Conservation (phyloP, 2,797 vertebrate genomes). For the Micropoecilia bifurca region DNA sequence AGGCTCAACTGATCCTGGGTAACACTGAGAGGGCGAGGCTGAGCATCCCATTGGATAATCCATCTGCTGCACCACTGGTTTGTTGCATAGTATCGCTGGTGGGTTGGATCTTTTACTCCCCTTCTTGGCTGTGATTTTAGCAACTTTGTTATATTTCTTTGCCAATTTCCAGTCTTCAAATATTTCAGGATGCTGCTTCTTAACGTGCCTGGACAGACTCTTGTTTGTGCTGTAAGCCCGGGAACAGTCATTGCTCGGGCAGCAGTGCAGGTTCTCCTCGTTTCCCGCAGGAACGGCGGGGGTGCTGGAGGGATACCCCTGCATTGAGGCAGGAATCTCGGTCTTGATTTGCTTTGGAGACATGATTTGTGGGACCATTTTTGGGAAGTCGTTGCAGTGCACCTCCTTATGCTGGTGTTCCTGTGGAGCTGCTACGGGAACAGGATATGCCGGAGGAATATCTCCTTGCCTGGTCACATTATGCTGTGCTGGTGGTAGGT, state of each 20-base stretch:
- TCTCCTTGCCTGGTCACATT: conserved; percentile 37
- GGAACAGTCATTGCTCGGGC: conserved; percentile 92
- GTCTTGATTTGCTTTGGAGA: conserved; percentile 73
- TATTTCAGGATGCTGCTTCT: conserved; percentile 95
- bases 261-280: conserved; percentile 87
- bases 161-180: conserved; percentile 96
- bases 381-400: conserved; percentile 47
- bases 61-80: conserved; percentile 82
- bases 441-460: conserved; percentile 41
- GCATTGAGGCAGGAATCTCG: conserved; percentile 67
- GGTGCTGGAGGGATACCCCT: conserved; percentile 67
- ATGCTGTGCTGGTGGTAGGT: conserved; percentile 27
- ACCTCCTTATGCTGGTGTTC: conserved; percentile 38
- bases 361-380: conserved; percentile 64
- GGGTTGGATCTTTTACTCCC: conserved; percentile 66
- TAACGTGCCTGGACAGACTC: conserved; percentile 98
- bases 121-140: conserved; percentile 84
- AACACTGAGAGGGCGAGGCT: conserved; percentile 78
- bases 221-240: conserved; percentile 95
- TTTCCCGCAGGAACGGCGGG: conserved; percentile 58
- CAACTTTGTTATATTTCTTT: conserved; percentile 91
- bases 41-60: conserved; percentile 82
- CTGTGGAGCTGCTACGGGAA: conserved; percentile 41
- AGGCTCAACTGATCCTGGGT: conserved; percentile 86
- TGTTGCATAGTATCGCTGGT: conserved; percentile 79